Base-by-base conservation (phyloP, 2,797 vertebrate genomes). In the Sphenodon punctatus region DNA sequence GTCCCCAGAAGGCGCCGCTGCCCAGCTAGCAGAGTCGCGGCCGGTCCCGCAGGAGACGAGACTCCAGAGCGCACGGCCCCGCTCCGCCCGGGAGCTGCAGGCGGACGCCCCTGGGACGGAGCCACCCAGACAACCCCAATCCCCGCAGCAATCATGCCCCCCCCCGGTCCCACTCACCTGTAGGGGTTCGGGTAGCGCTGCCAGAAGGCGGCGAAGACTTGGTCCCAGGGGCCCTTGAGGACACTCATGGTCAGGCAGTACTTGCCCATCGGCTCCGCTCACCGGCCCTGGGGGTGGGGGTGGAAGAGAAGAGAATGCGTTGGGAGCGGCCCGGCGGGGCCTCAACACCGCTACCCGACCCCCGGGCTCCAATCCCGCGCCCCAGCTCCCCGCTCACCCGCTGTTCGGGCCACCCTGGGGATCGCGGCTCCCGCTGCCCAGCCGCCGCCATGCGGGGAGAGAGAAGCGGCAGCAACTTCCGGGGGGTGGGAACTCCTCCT, bases 181-280 rank as follows among this genome's bases (percentile, higher is more conserved):
- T 98, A 98, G 39, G 98, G 98, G 92, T 99, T 99, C 75, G 98
- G 98, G 89, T 99, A 99, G 65, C 97, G 95, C 92, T 98, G 97
- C 98, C 98, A 99, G 92, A 98, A 99, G 68, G 98, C 98, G 80
- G 96, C 89, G 86, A 97, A 98, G 43, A 99, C 98, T 97, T 99
- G 98, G 98, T 99, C 98, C 98, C 98, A 99, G 82, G 97, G 97
- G 94, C 94, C 97, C 94, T 97, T 98, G 83, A 99, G 97, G 94
- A 97, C 95, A 90, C 96, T 96, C 77, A 96, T 91, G 87, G 97
- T 97, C 93, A 95, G 94, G 94, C 96, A 98, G 90, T 99, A 97
- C 87, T 99, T 99, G 94, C 98, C 98, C 98, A 99, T 99, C 69
- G 67, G 84, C 69, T 20, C 67, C 55, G 67, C 67, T 73, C 55